phyloP scores from a whole-genome alignment of 2,888 invertebrate species.

The Stictocephala bisonia region DNA sequence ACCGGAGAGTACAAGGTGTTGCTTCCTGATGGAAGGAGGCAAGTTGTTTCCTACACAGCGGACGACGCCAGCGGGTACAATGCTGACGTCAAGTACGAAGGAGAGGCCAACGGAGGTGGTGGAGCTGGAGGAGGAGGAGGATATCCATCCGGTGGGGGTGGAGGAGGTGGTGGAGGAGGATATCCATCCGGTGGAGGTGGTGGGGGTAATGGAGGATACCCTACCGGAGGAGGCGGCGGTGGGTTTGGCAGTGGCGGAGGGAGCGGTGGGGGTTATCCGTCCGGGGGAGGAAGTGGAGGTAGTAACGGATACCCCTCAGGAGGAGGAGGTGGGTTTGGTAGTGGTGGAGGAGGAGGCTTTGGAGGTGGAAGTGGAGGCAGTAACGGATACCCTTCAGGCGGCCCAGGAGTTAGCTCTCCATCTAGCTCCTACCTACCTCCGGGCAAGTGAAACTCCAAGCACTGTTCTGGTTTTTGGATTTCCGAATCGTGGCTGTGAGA shows the following conservation, averaged over 20 bases:
- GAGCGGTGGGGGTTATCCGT: background rate
- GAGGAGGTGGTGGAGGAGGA: slow-evolving; percentile 9
- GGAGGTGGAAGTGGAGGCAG: slow-evolving; percentile 24
- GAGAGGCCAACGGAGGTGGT: slow-evolving; percentile 55
- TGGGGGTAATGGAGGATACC: slow-evolving; percentile 45
- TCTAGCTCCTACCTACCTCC: slow-evolving; percentile 46
- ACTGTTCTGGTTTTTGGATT: too few relatives aligned
- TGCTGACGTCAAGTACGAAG: slow-evolving; percentile 58
- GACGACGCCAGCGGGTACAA: slow-evolving; percentile 57
- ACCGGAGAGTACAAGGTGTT: slow-evolving; percentile 56
- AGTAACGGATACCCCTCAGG: slow-evolving; percentile 47
- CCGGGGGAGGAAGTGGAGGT: slow-evolving; percentile 21
- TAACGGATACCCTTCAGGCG: slow-evolving; percentile 46
- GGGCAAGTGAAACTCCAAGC: slow-evolving; percentile 29
- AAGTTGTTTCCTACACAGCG: slow-evolving; percentile 57
- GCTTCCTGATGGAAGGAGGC: slow-evolving; percentile 57
- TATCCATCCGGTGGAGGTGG: slow-evolving; percentile 22
- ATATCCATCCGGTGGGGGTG: slow-evolving; percentile 28
- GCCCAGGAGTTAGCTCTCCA: slow-evolving; percentile 41
- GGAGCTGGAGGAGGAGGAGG: slow-evolving; percentile 49
- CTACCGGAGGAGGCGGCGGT: slow-evolving; percentile 42
- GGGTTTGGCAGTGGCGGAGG: background rate
- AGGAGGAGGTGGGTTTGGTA: slow-evolving; percentile 44
- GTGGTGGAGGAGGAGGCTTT: slow-evolving; percentile 26
- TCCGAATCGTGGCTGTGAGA: too few relatives aligned